Percentiles rank a stretch among this genome's conserved stretches.
Evolutionary conservation across 2,797 vertebrate genomes (phyloP).

Genomic region (Syncerus caffer): DNA sequence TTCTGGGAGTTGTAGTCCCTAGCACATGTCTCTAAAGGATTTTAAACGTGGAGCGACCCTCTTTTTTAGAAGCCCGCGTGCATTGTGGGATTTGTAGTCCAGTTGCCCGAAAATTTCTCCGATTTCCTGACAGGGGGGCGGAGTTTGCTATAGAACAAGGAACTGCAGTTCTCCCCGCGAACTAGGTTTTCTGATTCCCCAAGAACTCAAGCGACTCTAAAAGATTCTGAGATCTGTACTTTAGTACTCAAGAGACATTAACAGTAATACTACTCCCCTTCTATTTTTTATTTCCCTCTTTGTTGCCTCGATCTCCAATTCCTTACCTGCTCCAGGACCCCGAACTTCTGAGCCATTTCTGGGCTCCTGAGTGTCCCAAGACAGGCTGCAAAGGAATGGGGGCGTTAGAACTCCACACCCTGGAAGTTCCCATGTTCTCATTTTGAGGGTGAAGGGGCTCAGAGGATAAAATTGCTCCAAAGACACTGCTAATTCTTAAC

Average conservation of each 20-base stretch:
- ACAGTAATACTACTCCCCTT: neutral
- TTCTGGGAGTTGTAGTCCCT: constrained; percentile 21
- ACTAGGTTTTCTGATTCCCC: neutral
- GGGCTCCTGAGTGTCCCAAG: constrained; percentile 26
- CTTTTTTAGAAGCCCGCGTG: neutral
- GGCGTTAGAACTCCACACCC: constrained; percentile 1
- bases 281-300: neutral
- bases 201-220: neutral
- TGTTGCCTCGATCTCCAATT: no score
- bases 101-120: accelerated
- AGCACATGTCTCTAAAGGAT: neutral
- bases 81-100: neutral
- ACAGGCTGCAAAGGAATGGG: constrained; percentile 64
- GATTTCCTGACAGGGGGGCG: neutral
- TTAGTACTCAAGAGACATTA: neutral
- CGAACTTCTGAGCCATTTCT: constrained; percentile 63
- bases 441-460: neutral
- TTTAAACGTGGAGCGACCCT: neutral
- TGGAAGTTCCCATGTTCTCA: neutral
- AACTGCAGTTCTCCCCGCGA: neutral
- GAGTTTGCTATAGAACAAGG: neutral
- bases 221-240: neutral
- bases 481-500: neutral
- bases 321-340: constrained; percentile 72
- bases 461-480: neutral